phyloP scores from a whole-genome alignment of 2,113 vertebrate species.

The Dicentrarchus labrax region DNA sequence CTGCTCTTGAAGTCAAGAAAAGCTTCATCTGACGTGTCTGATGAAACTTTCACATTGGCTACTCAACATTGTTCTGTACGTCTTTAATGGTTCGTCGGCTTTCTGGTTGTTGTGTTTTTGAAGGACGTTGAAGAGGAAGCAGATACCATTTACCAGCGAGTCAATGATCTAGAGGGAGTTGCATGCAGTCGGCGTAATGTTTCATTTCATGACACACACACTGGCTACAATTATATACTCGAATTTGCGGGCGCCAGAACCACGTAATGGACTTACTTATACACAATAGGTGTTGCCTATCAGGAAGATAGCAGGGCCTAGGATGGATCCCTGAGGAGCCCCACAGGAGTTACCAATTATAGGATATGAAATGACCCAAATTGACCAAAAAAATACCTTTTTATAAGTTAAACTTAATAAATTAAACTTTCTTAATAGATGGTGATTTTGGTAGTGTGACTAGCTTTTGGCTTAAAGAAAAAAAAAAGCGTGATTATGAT shows the following conservation, averaged over 20 bases:
- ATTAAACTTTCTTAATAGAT: not conserved
- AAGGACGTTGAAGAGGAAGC: too few species aligned
- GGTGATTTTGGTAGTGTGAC: not conserved
- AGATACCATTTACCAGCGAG: not conserved
- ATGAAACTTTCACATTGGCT: too few species aligned
- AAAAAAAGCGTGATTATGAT: not conserved
- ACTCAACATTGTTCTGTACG: too few species aligned
- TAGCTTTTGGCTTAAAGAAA: not conserved
- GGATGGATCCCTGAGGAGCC: conserved; percentile 16
- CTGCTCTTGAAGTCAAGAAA: too few species aligned
- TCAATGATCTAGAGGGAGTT: not conserved
- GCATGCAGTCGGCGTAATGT: not conserved
- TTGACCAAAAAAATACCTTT: not conserved
- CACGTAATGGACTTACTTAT: not conserved
- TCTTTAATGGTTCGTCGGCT: too few species aligned
- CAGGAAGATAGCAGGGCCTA: not conserved
- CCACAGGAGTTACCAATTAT: not conserved
- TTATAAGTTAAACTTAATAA: not conserved
- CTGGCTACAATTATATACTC: not conserved
- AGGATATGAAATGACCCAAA: too few species aligned
- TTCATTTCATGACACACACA: not conserved
- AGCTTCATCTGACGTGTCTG: too few species aligned
- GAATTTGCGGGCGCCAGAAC: not conserved
- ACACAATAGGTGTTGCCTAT: too few species aligned
- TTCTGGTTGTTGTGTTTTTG: too few species aligned